phyloP scores from a whole-genome alignment of 2,113 vertebrate species.

The Oryzias celebensis region DNA sequence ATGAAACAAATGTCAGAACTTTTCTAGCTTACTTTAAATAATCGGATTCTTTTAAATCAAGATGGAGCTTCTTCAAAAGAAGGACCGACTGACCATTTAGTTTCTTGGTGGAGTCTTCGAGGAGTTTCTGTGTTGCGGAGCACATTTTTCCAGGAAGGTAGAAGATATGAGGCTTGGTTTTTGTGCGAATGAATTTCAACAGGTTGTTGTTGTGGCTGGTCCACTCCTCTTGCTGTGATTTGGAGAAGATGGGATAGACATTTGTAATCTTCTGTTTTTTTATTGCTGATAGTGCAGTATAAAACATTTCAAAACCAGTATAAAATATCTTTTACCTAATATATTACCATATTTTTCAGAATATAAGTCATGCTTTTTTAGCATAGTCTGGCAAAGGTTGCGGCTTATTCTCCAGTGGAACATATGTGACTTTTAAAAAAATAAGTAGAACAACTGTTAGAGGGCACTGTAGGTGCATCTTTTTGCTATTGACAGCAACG shows the following conservation, averaged over 20 bases:
- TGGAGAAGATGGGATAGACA: neutral
- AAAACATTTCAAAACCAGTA: too few species aligned
- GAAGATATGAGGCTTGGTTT: constrained; percentile 93
- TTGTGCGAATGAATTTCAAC: constrained; percentile 96
- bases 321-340: too few species aligned
- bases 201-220: constrained; percentile 92
- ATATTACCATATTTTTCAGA: too few species aligned
- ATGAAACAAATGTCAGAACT: neutral
- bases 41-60: neutral
- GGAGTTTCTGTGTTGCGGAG: constrained; percentile 92
- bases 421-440: too few species aligned
- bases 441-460: too few species aligned
- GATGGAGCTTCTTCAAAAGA: neutral
- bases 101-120: constrained; percentile 96
- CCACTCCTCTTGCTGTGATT: constrained; percentile 97
- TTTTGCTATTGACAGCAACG: too few species aligned
- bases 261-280: neutral
- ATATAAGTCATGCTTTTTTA: too few species aligned
- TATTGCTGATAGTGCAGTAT: too few species aligned
- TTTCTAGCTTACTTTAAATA: neutral
- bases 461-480: too few species aligned
- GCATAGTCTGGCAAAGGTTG: too few species aligned
- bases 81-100: constrained; percentile 84
- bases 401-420: too few species aligned
- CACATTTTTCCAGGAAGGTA: constrained; percentile 95